These are phyloP conservation scores for Colossoma macropomum DNA, from an alignment of 2,113 vertebrate genomes.

Conservation along the genomic window DNA sequence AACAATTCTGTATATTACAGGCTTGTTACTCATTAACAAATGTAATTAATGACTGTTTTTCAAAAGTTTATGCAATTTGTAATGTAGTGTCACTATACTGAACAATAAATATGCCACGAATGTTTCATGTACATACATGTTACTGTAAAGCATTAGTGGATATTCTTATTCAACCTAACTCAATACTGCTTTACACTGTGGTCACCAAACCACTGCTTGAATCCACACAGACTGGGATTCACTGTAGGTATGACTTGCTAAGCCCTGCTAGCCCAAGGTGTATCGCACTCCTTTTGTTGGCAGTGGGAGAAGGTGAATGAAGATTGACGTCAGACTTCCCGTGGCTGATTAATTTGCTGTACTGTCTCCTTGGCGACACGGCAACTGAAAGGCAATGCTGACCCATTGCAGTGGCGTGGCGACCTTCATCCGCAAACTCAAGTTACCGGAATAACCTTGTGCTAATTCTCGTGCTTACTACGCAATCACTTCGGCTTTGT, in stretches of 20 bases:
- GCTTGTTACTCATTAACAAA: too few relatives aligned
- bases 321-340: conserved; percentile 37
- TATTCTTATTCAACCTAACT: not conserved
- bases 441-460: not conserved
- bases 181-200: not conserved
- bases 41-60: too few relatives aligned
- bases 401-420: conserved; percentile 12
- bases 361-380: conserved; percentile 47
- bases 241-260: conserved; percentile 21
- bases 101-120: too few relatives aligned
- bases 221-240: not conserved
- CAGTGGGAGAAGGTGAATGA: conserved; percentile 28
- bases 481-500: not conserved
- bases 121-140: not conserved
- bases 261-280: not conserved
- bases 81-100: too few relatives aligned
- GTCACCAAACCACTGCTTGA: not conserved
- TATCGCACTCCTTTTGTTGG: conserved; percentile 28
- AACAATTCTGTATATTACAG: too few relatives aligned
- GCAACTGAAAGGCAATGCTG: conserved; percentile 27
- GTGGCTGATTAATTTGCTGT: conserved; percentile 46
- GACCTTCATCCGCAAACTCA: conserved; percentile 40
- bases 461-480: not conserved
- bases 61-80: too few relatives aligned
- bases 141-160: not conserved